These are phyloP conservation scores for Gonioctena quinquepunctata DNA, from an alignment of 1,140 invertebrate species.

Conservation along the genomic window DNA sequence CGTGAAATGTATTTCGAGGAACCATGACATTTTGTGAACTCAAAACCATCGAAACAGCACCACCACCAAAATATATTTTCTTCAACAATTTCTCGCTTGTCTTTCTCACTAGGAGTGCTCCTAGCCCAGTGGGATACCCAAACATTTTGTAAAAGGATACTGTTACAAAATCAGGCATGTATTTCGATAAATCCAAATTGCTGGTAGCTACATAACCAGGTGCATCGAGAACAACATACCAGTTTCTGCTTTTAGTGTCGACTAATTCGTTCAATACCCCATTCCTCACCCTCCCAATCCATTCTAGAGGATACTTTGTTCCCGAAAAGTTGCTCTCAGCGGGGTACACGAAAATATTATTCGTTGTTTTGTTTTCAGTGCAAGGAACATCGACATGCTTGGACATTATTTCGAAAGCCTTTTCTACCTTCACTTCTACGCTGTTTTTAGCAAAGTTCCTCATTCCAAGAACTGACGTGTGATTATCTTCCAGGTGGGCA, in stretches of 20 bases:
- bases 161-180: constrained; percentile 86
- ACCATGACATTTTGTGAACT: constrained; percentile 72
- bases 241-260: constrained; percentile 60
- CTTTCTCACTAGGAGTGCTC: constrained; percentile 82
- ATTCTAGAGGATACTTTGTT: constrained; percentile 80
- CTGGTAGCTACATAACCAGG: constrained; percentile 82
- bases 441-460: constrained; percentile 59
- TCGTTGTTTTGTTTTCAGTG: constrained; percentile 34
- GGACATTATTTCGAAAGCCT: constrained; percentile 34
- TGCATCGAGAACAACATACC: constrained; percentile 87
- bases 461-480: constrained; percentile 86
- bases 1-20: constrained; percentile 66
- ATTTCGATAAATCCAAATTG: constrained; percentile 71
- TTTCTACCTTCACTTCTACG: constrained; percentile 43
- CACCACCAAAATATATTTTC: constrained; percentile 89
- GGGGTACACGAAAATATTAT: constrained; percentile 83
- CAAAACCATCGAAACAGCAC: constrained; percentile 83
- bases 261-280: constrained; percentile 61
- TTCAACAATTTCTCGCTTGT: constrained; percentile 65
- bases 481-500: constrained; percentile 87
- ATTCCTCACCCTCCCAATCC: constrained; percentile 70
- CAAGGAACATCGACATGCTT: not conserved
- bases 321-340: constrained; percentile 96
- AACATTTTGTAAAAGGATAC: constrained; percentile 99
- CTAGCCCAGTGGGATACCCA: constrained; percentile 93